Conservation (phyloP, 2,797 vertebrate genomes). For the Melanotaenia boesemani region DNA sequence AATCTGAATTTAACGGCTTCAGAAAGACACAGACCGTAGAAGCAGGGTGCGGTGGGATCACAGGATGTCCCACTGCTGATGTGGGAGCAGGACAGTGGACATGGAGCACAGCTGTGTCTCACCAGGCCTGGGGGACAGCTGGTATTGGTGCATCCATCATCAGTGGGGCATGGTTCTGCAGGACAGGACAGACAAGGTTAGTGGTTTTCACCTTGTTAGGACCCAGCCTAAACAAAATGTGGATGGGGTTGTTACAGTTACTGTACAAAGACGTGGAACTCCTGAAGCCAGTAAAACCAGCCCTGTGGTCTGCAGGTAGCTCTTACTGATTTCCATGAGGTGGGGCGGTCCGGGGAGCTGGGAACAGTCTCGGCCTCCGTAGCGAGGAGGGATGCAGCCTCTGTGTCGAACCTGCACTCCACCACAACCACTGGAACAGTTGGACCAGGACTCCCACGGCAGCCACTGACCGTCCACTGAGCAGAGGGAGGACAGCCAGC, state of each 20-base stretch:
- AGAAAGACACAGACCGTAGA: slow-evolving; percentile 79
- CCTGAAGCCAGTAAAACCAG: neutral
- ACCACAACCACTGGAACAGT: slow-evolving; percentile 84
- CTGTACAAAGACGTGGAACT: too few species aligned
- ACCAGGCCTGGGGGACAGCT: slow-evolving; percentile 83
- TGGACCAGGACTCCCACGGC: slow-evolving; percentile 88
- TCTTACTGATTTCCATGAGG: slow-evolving; percentile 85
- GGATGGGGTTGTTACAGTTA: too few species aligned
- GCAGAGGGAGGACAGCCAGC: neutral
- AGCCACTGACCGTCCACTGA: slow-evolving; percentile 89
- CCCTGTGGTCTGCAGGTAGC: neutral
- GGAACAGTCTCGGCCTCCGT: slow-evolving; percentile 84
- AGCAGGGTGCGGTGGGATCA: slow-evolving; percentile 71
- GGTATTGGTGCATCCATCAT: slow-evolving; percentile 78
- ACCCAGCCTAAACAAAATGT: too few species aligned
- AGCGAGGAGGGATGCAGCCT: slow-evolving; percentile 83
- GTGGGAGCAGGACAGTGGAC: slow-evolving; percentile 88
- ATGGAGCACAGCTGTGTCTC: slow-evolving; percentile 83
- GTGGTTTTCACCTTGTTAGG: too few species aligned
- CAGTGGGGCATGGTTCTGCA: slow-evolving; percentile 84
- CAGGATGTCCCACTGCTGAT: slow-evolving; percentile 79
- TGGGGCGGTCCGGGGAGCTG: slow-evolving; percentile 66
- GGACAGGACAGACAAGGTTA: neutral
- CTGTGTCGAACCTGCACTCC: slow-evolving; percentile 84
- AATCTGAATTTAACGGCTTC: neutral